A percentile compares a stretch with the other conserved stretches of the same genome.
Evolutionary conservation across 2,113 vertebrate genomes (phyloP).

Genomic region (Brachypteracias leptosomus): DNA sequence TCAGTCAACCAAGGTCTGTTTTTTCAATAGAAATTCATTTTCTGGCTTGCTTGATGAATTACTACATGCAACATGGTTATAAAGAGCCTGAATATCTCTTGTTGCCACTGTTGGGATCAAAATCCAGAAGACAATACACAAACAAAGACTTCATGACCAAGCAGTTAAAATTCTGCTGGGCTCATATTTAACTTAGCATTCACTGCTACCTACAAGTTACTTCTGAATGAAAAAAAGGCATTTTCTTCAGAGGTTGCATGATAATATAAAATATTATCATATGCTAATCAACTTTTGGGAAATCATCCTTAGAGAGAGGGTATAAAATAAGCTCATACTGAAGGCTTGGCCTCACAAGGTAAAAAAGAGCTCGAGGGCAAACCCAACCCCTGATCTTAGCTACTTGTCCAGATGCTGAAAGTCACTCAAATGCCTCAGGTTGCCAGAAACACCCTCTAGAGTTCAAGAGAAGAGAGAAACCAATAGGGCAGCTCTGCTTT

Average conservation of each 20-base stretch:
- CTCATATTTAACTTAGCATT: background rate
- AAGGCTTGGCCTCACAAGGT: background rate
- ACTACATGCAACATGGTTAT: background rate
- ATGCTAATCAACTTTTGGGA: background rate
- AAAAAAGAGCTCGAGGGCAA: background rate
- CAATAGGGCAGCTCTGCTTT: background rate
- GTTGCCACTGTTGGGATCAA: background rate
- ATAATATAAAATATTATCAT: background rate
- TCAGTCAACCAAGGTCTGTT: background rate
- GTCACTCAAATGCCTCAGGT: background rate
- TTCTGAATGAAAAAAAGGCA: background rate
- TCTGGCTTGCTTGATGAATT: background rate
- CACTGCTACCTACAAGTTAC: background rate
- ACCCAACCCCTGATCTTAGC: background rate
- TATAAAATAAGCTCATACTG: background rate
- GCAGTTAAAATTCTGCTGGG: background rate
- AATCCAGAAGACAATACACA: background rate
- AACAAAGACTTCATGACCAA: background rate
- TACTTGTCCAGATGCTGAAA: background rate
- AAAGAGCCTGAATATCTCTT: background rate
- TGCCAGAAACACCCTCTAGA: background rate
- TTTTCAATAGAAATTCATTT: background rate
- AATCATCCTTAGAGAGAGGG: background rate
- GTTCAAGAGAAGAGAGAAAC: background rate
- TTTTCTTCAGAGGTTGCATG: background rate